phyloP scores from a whole-genome alignment of 1,140 invertebrate genomes.

The Bombus vancouverensis region DNA sequence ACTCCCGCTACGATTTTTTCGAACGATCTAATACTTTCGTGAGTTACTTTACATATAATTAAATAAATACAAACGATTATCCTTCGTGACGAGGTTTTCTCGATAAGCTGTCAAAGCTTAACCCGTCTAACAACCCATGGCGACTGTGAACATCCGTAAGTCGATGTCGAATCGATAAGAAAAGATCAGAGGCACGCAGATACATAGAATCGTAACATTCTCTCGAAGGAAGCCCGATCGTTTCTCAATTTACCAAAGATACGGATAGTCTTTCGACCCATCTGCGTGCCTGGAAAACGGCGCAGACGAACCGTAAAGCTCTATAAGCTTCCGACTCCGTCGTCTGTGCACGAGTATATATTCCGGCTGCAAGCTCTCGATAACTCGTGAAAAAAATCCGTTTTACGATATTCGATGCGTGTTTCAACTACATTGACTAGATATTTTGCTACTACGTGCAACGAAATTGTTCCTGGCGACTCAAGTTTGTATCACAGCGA shows the following conservation, averaged over 20 bases:
- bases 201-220: slow-evolving; percentile 19
- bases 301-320: slow-evolving; percentile 46
- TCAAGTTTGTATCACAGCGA: too few species aligned
- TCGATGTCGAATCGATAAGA: slow-evolving; percentile 33
- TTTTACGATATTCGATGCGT: slow-evolving; percentile 30
- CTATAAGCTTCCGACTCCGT: slow-evolving; percentile 30
- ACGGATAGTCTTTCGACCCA: slow-evolving; percentile 20
- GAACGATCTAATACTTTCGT: not conserved
- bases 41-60: not conserved
- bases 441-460: slow-evolving; percentile 10
- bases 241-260: slow-evolving; percentile 53
- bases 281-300: slow-evolving; percentile 23
- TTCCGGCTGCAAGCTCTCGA: slow-evolving; percentile 36
- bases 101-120: not conserved
- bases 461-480: slow-evolving; percentile 11
- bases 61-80: not conserved
- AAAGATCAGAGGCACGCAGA: not conserved
- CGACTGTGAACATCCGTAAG: slow-evolving; percentile 22
- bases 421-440: not conserved
- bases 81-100: not conserved
- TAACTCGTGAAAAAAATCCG: slow-evolving; percentile 40
- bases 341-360: not conserved
- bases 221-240: slow-evolving; percentile 2
- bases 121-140: not conserved
- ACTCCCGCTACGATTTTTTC: not conserved